Percentiles rank a stretch among this genome's conserved stretches.
phyloP scores from a whole-genome alignment of 2,888 invertebrate species.

The Alcis repandata region DNA sequence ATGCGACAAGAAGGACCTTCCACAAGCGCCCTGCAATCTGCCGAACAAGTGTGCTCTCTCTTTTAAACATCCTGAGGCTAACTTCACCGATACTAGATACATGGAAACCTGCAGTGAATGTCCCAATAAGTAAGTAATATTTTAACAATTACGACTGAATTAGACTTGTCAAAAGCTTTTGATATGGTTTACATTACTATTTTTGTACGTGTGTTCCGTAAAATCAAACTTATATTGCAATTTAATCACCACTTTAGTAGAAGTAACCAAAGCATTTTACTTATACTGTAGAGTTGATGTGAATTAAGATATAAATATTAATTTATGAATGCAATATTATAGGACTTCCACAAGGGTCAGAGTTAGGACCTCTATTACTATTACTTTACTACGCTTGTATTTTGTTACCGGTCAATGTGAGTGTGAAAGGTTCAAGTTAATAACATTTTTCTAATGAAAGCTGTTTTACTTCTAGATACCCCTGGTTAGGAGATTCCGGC shows the following conservation, averaged over 20 bases:
- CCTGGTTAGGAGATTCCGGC: constrained; percentile 95
- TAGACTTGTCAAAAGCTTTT: not conserved
- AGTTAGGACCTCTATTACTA: constrained; percentile 1
- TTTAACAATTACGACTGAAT: not conserved
- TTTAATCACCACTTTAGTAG: too few species aligned
- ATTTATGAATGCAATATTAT: not conserved
- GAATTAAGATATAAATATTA: not conserved
- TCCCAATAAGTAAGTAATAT: constrained; percentile 88
- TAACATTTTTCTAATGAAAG: too few species aligned
- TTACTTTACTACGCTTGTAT: too few species aligned
- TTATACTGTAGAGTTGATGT: not conserved
- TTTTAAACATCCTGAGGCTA: constrained; percentile 91
- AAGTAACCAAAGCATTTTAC: not conserved
- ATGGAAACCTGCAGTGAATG: constrained; percentile 95
- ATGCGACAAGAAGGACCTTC: constrained; percentile 91
- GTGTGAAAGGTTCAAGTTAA: not conserved
- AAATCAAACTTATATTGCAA: too few species aligned
- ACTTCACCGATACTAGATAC: constrained; percentile 93
- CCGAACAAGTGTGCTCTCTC: constrained; percentile 94
- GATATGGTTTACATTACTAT: not conserved
- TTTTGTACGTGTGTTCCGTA: too few species aligned
- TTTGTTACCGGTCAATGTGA: too few species aligned
- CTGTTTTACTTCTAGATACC: constrained; percentile 85
- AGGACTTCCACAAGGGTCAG: not conserved
- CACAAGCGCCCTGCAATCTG: constrained; percentile 92